These are phyloP conservation scores for Orthonyx spaldingii DNA, from an alignment of 2,113 vertebrate species.

Conservation along the genomic window DNA sequence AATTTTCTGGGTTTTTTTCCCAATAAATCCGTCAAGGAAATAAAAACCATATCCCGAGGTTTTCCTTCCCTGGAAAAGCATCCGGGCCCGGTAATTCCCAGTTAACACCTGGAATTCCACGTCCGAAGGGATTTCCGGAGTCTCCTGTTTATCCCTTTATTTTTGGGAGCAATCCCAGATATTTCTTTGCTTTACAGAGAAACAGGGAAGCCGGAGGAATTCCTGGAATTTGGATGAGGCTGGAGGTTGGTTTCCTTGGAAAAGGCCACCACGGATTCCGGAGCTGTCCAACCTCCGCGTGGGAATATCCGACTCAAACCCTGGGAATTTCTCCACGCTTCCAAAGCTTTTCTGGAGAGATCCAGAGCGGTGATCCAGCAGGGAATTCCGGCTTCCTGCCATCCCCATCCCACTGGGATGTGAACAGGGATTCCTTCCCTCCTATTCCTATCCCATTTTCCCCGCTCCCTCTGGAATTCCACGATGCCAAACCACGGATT, in stretches of 20 bases:
- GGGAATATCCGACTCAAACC: background rate
- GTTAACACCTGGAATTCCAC: background rate
- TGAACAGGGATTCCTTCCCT: too few species aligned
- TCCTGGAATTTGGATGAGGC: background rate
- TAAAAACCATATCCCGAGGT: background rate
- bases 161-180: background rate
- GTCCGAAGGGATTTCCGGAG: background rate
- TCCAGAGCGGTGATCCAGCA: accelerated
- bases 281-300: background rate
- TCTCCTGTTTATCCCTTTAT: background rate
- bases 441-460: too few species aligned
- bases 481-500: too few species aligned
- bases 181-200: background rate
- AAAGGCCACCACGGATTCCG: background rate
- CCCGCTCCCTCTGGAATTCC: too few species aligned
- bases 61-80: background rate
- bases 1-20: background rate
- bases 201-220: background rate
- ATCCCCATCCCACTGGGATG: accelerated
- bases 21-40: conserved; percentile 8
- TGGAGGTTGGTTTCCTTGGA: background rate
- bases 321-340: background rate
- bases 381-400: background rate
- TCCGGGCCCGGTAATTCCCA: background rate
- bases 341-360: background rate